phyloP scores from a whole-genome alignment of 23 tunicate genomes.

The Diplosoma virens region DNA sequence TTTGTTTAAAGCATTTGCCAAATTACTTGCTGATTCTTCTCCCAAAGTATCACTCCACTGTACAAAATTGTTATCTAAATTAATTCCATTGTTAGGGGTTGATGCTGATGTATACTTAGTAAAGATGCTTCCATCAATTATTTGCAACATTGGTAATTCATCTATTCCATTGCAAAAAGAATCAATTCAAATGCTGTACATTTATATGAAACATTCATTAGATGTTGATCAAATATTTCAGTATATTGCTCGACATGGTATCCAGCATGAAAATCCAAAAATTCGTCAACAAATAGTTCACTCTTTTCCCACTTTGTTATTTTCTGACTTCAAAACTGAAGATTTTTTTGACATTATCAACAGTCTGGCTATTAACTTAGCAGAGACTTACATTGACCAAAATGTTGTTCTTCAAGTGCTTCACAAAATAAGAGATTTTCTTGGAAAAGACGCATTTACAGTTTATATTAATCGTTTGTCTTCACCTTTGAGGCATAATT shows the following conservation, averaged over 20 bases:
- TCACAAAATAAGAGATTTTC: constrained; percentile 51
- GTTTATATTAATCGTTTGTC: constrained; percentile 53
- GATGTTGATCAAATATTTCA: constrained; percentile 51
- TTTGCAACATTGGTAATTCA: constrained; percentile 55
- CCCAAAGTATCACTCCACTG: constrained; percentile 51
- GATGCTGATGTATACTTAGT: constrained; percentile 64
- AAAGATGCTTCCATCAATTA: constrained; percentile 40
- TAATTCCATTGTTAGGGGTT: constrained; percentile 64
- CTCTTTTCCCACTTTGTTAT: constrained; percentile 74
- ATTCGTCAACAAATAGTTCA: constrained; percentile 59
- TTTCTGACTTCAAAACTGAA: constrained; percentile 71
- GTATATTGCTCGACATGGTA: constrained; percentile 67
- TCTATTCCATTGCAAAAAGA: constrained; percentile 60
- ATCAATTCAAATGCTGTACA: constrained; percentile 77
- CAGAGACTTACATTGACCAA: constrained; percentile 46
- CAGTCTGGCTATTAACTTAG: constrained; percentile 47
- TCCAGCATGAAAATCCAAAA: constrained; percentile 53
- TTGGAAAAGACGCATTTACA: constrained; percentile 53
- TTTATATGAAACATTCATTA: constrained; percentile 84
- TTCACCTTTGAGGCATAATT: constrained; percentile 36
- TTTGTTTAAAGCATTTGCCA: constrained; percentile 54
- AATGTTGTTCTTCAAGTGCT: constrained; percentile 31
- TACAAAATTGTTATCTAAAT: constrained; percentile 68
- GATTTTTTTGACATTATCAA: constrained; percentile 83
- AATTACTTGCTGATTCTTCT: constrained; percentile 30